Base-by-base conservation (phyloP, 2,113 vertebrate genomes). In the Dipodomys ordii region DNA sequence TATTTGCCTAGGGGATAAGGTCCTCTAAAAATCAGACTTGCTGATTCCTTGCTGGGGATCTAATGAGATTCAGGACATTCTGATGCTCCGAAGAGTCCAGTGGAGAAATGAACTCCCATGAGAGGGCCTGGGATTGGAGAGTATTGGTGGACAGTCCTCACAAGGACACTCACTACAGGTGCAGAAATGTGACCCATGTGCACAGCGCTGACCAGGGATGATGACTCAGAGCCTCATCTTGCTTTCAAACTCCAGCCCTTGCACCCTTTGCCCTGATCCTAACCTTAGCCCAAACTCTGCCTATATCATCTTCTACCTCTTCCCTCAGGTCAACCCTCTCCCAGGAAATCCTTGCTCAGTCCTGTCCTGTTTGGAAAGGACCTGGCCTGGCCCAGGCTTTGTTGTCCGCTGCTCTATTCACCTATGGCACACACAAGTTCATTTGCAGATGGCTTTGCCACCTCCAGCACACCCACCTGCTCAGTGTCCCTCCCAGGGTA, bases 391-490 rank as follows among this genome's bases (percentile, higher is more conserved):
- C 30, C 11, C 18, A 35, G 20, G 13, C 44, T 18, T 46, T 44
- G 74, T 67, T 19, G 15, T 65, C 4, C 4, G 12, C 73, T 19
- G 20, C 25, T 74, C 68, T 4, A 13, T 32, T 27, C 30, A 28
- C 53, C 67, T n/a, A 35, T 23, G 39, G 73, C 16, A 62, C 44
- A 64, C 18, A 28, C 32, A 28, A 7, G 77, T 9, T 62, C 30
- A 76, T 25, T 7, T 32, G 46, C 1, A 39, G 35, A 5, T 20
- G 44, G 46, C 71, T 67, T 71, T 81, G 44, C 23, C 83, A 28
- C 11, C 0, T 3, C 15, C 0, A 30, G 57, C 25, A n/a, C 28
- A 9, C 16, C 30, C 71, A 46, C 11, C 20, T 3, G 39, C 20
- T 53, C 18, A 68, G n/a, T 6, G 12, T 5, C 12, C 46, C 20